Evolutionary conservation across 2,797 vertebrate species (phyloP).

Genomic region (Sitta carolinensis): DNA sequence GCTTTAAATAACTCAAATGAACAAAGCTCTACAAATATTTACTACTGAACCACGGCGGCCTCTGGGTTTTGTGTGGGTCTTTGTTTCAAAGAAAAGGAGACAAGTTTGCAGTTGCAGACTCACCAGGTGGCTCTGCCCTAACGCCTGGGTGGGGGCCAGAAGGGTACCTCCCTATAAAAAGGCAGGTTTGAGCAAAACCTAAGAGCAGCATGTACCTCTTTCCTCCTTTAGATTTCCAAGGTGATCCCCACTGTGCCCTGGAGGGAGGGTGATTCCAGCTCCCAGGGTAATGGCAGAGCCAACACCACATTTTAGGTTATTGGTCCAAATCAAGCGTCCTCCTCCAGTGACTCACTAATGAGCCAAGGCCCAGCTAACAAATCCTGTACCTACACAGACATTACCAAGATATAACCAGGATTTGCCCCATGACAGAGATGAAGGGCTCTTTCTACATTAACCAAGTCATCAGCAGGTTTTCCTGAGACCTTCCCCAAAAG

Average conservation of each 20-base stretch:
- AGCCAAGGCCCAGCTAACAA: neutral
- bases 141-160: accelerated
- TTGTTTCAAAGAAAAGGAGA: neutral
- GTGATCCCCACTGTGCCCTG: neutral
- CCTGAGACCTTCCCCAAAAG: neutral
- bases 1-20: neutral
- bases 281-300: neutral
- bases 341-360: neutral
- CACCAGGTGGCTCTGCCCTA: neutral
- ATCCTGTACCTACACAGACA: neutral
- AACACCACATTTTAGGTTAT: neutral
- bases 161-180: neutral
- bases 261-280: neutral
- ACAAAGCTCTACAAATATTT: neutral
- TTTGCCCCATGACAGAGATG: accelerated
- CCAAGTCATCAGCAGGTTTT: neutral
- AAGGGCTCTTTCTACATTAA: neutral
- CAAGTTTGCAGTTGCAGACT: neutral
- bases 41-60: neutral
- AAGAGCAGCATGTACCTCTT: neutral
- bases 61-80: neutral
- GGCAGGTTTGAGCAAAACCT: neutral
- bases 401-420: neutral
- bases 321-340: neutral
- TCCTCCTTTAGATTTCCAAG: neutral